Evolutionary conservation across 2,888 invertebrate species (phyloP).

Genomic region (Rotaria sp.): DNA sequence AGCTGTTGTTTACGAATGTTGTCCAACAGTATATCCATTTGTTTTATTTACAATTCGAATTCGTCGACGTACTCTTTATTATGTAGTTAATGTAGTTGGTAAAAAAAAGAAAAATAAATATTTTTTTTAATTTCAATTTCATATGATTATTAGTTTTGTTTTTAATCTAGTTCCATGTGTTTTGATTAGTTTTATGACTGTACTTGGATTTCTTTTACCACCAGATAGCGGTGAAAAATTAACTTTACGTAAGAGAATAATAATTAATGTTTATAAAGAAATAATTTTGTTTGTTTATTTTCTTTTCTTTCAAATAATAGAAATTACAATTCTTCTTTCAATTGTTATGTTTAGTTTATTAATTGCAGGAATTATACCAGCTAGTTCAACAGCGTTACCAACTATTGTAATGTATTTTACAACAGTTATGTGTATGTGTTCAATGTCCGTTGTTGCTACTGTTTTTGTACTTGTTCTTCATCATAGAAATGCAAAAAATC

Average conservation of each 20-base stretch:
- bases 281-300: background rate
- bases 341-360: constrained; percentile 39
- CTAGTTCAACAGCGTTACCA: constrained; percentile 31
- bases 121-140: background rate
- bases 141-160: too few relatives aligned
- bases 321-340: constrained; percentile 39
- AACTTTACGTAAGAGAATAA: constrained; percentile 11
- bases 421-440: constrained; percentile 34
- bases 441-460: constrained; percentile 35
- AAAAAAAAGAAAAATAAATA: background rate
- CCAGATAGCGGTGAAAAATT: constrained; percentile 41
- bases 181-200: constrained; percentile 39
- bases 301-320: background rate
- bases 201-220: constrained; percentile 38
- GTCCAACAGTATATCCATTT: constrained; percentile 40
- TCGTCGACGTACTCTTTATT: constrained; percentile 36
- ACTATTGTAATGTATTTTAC: constrained; percentile 36
- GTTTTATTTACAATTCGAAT: constrained; percentile 39
- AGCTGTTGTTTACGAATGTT: constrained; percentile 36
- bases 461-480: constrained; percentile 37
- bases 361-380: constrained; percentile 38
- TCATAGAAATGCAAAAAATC: constrained; percentile 38
- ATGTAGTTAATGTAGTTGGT: constrained; percentile 32
- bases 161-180: constrained; percentile 35
- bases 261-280: background rate